Evolutionary conservation across 2,888 invertebrate genomes (phyloP), one percentile per base, ranked within the genome.

Genomic region (Nysson spinosus): DNA sequence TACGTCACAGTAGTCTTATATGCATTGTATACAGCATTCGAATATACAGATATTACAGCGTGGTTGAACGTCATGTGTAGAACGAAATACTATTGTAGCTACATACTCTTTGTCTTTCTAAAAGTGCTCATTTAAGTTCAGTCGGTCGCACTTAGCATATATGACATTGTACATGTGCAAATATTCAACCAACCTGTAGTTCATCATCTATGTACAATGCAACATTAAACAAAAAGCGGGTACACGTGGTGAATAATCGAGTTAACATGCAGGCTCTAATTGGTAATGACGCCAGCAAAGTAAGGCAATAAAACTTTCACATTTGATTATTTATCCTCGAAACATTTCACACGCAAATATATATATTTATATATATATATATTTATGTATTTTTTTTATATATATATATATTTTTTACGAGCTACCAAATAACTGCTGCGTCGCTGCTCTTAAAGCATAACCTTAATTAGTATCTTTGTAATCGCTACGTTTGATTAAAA

Each of bases 391-490:
- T n/a, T 4, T 35, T 14, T 30, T n/a, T n/a, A n/a, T n/a, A n/a
- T n/a, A n/a, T n/a, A n/a, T 30, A 54, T 16, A 54, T 20, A 54
- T 40, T 43, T 42, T 46, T 54, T 46, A 50, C 26, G 16, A 42
- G 60, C 70, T 75, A 75, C 72, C 75, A 70, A 49, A 69, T 65
- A 75, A 75, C 72, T 70, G 72, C 75, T 70, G 60, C 64, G 52
- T 72, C 70, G 61, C 67, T 60, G 42, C 39, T 54, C 37, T 65
- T 52, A 72, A 73, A 68, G 70, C 65, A 69, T 77, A 68, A 67
- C 72, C 70, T 76, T 57, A 66, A 65, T 71, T 66, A 62, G 65
- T 74, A 76, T 63, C 52, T 62, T 70, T 63, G 49, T 57, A 65
- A 60, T 60, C 46, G 51, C 67, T 72, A 72, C 26, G 65, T 72